Evolutionary conservation across 2,113 vertebrate species (phyloP).

Genomic region (Tricholaema leucomelas): DNA sequence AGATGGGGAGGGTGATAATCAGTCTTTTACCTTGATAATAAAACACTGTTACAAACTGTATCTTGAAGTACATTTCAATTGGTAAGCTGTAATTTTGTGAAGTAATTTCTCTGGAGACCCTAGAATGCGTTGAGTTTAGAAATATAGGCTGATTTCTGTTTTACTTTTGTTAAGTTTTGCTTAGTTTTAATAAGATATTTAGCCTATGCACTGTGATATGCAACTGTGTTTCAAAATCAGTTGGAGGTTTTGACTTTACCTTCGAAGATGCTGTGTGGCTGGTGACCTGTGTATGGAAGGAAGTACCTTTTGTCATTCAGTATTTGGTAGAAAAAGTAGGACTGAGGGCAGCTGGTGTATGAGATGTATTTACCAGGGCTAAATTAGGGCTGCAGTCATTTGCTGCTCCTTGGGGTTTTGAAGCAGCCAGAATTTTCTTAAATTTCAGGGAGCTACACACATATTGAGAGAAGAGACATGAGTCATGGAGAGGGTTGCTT

Average conservation of each 20-base stretch:
- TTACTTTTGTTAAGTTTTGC: too few relatives aligned
- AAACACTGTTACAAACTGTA: neutral
- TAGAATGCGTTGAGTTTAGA: neutral
- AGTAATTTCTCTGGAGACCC: neutral
- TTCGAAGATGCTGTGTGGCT: neutral
- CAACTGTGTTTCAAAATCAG: neutral
- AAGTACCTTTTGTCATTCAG: neutral
- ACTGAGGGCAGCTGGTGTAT: neutral
- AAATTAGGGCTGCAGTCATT: neutral
- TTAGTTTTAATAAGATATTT: neutral
- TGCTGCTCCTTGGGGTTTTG: neutral
- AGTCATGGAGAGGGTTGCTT: neutral
- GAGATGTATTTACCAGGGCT: neutral
- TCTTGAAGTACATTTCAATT: neutral
- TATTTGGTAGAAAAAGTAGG: neutral
- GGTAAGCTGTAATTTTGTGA: neutral
- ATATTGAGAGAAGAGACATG: neutral
- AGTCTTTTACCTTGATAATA: neutral
- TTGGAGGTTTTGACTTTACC: neutral
- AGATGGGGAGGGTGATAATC: neutral
- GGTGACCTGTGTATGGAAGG: neutral
- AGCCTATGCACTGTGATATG: fast-evolving
- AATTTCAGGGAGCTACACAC: neutral
- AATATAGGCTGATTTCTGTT: too few relatives aligned
- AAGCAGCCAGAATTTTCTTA: neutral